A percentile compares a stretch with the other conserved stretches of the same genome.
These are phyloP conservation scores for Alaudala cheleensis DNA, from an alignment of 2,113 vertebrate genomes.

Conservation along the genomic window DNA sequence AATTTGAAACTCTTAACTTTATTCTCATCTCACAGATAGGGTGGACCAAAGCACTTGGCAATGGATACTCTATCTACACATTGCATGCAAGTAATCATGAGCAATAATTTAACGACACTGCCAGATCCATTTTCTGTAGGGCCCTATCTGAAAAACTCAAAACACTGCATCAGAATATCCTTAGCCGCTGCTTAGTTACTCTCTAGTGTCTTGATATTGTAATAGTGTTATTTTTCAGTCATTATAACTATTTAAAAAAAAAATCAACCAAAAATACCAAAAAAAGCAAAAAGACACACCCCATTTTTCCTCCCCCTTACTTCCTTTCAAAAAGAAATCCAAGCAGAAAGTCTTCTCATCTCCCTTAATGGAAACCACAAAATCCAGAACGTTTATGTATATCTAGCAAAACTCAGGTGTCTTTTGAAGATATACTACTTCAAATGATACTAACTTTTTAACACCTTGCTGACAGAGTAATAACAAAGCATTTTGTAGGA, in stretches of 20 bases:
- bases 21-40: background rate
- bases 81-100: background rate
- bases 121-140: background rate
- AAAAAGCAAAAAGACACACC: background rate
- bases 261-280: background rate
- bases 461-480: background rate
- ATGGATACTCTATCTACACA: background rate
- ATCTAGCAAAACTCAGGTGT: background rate
- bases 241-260: background rate
- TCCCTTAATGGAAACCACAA: background rate
- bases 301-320: background rate
- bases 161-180: background rate
- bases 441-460: background rate
- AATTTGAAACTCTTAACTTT: background rate
- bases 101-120: background rate
- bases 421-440: background rate
- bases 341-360: background rate
- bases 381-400: accelerated
- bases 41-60: background rate
- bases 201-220: background rate
- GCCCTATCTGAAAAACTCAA: background rate
- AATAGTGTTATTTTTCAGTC: background rate
- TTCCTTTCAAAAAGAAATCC: background rate
- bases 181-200: background rate
- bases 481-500: background rate